Evolutionary conservation across 2,113 vertebrate genomes (phyloP).

Genomic region (Brachirus orientalis): DNA sequence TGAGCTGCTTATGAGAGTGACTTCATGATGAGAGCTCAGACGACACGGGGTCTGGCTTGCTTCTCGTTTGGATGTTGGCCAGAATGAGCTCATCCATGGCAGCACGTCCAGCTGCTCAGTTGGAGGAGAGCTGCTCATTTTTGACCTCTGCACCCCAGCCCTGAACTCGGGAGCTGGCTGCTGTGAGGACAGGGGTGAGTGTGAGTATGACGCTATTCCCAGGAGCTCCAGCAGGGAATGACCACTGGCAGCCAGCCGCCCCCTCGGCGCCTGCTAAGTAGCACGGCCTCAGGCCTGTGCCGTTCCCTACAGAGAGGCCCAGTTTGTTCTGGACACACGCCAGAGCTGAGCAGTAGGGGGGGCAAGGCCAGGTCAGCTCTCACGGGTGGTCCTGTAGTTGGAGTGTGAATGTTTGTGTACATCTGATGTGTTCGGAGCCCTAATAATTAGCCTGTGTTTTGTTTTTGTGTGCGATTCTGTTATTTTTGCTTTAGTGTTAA

Average conservation of each 20-base stretch:
- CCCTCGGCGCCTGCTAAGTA: constrained; percentile 71
- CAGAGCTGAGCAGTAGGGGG: constrained; percentile 61
- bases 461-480: constrained; percentile 67
- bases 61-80: constrained; percentile 61
- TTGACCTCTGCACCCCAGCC: constrained; percentile 43
- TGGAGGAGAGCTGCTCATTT: constrained; percentile 39
- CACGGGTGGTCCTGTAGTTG: constrained; percentile 73
- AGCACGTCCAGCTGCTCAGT: constrained; percentile 64
- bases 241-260: constrained; percentile 70
- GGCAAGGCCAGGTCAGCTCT: constrained; percentile 74
- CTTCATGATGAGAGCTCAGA: constrained; percentile 55
- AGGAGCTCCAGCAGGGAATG: constrained; percentile 57
- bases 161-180: constrained; percentile 30
- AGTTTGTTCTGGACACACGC: constrained; percentile 78
- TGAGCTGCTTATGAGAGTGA: constrained; percentile 50
- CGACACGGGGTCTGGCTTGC: constrained; percentile 45
- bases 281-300: constrained; percentile 61
- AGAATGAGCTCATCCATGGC: constrained; percentile 77
- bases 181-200: constrained; percentile 30
- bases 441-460: constrained; percentile 67
- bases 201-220: constrained; percentile 57
- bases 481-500: constrained; percentile 58
- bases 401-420: constrained; percentile 45
- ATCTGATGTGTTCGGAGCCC: constrained; percentile 67
- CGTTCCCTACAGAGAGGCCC: constrained; percentile 65